Evolutionary conservation across 2,888 invertebrate genomes (phyloP), one percentile per base, ranked within the genome.

Genomic region (Eudiplozoon nipponicum): DNA sequence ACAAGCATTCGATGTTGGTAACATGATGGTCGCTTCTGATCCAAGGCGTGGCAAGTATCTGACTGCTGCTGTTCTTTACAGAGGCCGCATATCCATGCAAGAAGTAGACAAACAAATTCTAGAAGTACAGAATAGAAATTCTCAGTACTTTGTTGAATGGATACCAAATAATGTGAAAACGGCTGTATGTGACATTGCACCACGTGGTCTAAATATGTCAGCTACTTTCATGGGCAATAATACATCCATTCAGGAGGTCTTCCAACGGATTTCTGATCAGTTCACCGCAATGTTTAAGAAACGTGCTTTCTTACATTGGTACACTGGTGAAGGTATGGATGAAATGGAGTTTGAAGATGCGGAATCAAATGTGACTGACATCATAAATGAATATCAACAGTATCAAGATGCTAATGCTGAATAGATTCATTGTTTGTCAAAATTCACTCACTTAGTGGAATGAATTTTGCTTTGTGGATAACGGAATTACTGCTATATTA

Each of bases 121-220:
- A 47, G 75, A 74, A 61, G 72, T 80, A 51, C 77, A 78, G 56
- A 77, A 75, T 40, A 39, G 78, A 62, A 78, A 78, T 65, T 69
- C 71, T 52, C 66, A 67, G 47, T 71, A 70, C 61, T 71, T 71
- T 54, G 71, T 71, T 2, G 71, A 71, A 59, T 71, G 77, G 77
- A 77, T 78, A 75, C 60, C 77, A 36, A 75, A 75, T 64, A 76
- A 77, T 59, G 73, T 75, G 35, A 77, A 77, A 65, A 51, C 51
- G 13, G 75, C 75, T 51, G 74, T 75, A 46, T 76, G 76, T 61
- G 76, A 77, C 59, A 77, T 78, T 53, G 76, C 72, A 20, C 74
- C 72, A 4, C 67, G 74, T 47, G 77, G 78, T 36, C 60, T 74
- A 45, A 73, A 71, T 56, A 74, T 74, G 74, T 70, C 74, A 1